Evolutionary conservation across 2,888 invertebrate species (phyloP), one percentile per base, ranked within the genome.

Genomic region (Polymixis lichenea): DNA sequence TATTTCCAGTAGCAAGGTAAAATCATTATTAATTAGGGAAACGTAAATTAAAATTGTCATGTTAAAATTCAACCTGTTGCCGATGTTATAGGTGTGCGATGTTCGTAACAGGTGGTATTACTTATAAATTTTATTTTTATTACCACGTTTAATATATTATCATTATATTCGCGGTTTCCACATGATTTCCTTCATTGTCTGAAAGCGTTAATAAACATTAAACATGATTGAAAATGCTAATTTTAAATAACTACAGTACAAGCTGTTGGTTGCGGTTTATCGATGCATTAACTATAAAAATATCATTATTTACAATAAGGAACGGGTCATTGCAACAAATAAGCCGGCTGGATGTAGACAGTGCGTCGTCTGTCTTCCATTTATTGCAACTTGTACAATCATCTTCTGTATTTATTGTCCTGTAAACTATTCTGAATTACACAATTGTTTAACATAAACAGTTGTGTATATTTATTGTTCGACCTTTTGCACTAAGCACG

Each of bases 341-440:
- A 92, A 92, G 84, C 78, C 75, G 80, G 76, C 66, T 74, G 80
- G 75, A 81, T 81, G 88, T 90, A 93, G 93, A 93, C 94, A 91
- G 91, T 89, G 85, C 87, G 93, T 90, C 92, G 91, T 90, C 91
- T 89, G 86, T 90, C 86, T 72, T 78, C 70, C 61, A 22, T 84
- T 88, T 83, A 83, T 87, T 84, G 71, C 81, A 65, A 68, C 64
- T 77, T 72, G 66, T 83, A 79, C 66, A 76, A 71, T 72, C 43
- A 77, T 75, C 28, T 72, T 58, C 49, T 6, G 32, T 72, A 84
- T 82, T 86, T 80, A 82, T 76, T 77, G 64, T 64, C 56, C 51
- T 70, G 75, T 77, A 75, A 84, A 75, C 38, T 78, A 74, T 70
- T 62, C 28, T 19, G 22, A 55, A 62, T 46, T 74, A 73, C 25